phyloP scores from a whole-genome alignment of 1,140 invertebrate species.

The Cotesia glomerata region DNA sequence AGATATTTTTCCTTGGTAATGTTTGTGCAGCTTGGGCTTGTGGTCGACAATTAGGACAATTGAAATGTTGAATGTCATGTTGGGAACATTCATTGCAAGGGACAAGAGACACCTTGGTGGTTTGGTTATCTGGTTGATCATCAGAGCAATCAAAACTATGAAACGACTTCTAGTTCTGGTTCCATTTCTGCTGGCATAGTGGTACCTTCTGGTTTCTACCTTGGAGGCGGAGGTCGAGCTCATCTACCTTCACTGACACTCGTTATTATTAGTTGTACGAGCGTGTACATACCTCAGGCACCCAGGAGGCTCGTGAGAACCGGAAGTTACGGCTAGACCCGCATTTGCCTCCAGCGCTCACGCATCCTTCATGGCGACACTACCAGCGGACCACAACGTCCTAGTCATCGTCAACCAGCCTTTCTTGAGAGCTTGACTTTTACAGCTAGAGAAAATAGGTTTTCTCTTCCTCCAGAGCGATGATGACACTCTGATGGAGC shows the following conservation, averaged over 20 bases:
- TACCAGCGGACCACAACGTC: constrained; percentile 12
- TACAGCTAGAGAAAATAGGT: neutral
- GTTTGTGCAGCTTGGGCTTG: neutral
- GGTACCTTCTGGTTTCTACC: too few relatives aligned
- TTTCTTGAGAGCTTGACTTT: neutral
- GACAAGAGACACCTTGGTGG: constrained; percentile 35
- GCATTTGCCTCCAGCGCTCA: constrained; percentile 29
- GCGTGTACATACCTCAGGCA: constrained; percentile 14
- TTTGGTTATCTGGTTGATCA: constrained; percentile 34
- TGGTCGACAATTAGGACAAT: constrained; percentile 3
- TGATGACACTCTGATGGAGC: too few relatives aligned
- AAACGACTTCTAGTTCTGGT: neutral
- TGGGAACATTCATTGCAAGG: too few relatives aligned
- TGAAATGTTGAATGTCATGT: too few relatives aligned
- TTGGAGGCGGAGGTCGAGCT: neutral
- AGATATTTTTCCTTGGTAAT: neutral
- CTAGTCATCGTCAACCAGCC: neutral
- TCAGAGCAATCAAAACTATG: constrained; percentile 4
- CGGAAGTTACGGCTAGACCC: constrained; percentile 29
- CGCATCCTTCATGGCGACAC: constrained; percentile 22
- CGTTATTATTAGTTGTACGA: constrained; percentile 25
- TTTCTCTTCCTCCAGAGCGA: too few relatives aligned
- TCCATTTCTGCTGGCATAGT: neutral
- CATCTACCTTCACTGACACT: neutral
- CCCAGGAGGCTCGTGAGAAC: constrained; percentile 28